These are phyloP conservation scores for Pachyramphus minor DNA, from an alignment of 2,113 vertebrate species.

Conservation along the genomic window DNA sequence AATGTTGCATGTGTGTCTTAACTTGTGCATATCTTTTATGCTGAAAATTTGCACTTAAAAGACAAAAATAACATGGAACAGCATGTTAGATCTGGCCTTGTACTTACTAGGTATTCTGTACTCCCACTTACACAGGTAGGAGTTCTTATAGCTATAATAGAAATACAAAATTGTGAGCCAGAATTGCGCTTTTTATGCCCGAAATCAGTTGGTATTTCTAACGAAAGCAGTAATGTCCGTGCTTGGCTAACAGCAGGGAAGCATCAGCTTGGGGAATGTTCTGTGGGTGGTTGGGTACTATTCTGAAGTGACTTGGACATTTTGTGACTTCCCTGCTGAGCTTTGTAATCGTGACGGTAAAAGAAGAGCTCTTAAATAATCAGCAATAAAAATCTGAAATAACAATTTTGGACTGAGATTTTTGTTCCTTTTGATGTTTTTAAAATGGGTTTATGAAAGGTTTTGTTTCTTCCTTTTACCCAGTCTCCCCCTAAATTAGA, in stretches of 20 bases:
- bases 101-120: constrained; percentile 12
- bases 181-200: neutral
- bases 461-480: neutral
- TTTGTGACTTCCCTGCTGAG: neutral
- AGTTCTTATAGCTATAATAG: neutral
- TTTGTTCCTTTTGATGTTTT: neutral
- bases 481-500: neutral
- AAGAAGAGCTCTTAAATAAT: constrained; percentile 11
- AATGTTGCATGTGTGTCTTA: neutral
- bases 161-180: neutral
- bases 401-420: neutral
- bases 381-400: neutral
- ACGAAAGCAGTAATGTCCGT: neutral
- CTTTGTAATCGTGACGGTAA: neutral
- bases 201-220: neutral
- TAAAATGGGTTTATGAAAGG: neutral
- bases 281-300: neutral
- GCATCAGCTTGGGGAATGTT: neutral
- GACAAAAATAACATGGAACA: neutral
- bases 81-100: neutral
- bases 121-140: neutral
- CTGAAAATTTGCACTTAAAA: neutral
- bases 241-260: neutral
- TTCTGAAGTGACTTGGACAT: constrained; percentile 6
- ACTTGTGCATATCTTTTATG: neutral